Percentiles rank a stretch among this genome's conserved stretches.
Evolutionary conservation across 1,140 invertebrate species (phyloP).

Genomic region (Amyelois transitella): DNA sequence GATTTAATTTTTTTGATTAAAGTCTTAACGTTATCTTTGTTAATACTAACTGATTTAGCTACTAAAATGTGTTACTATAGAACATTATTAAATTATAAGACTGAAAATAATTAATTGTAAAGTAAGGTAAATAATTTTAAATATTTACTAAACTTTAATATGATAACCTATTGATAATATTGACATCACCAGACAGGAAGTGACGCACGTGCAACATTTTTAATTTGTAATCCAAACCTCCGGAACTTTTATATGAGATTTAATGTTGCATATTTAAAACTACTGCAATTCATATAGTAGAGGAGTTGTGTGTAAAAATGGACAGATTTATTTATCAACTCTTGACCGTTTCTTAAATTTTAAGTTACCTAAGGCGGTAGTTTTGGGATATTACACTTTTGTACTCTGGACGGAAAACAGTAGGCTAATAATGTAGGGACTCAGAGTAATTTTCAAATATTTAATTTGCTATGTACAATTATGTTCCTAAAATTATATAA

Average conservation of each 20-base stretch:
- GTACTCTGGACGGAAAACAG: no score
- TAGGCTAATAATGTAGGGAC: no score
- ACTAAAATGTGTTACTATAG: no score
- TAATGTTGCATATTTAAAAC: slow-evolving; percentile 40
- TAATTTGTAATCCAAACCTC: slow-evolving; percentile 3
- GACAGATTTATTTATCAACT: slow-evolving; percentile 19
- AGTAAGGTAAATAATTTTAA: not conserved
- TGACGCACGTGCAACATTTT: not conserved
- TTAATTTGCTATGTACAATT: no score
- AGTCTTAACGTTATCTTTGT: no score
- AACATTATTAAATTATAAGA: no score
- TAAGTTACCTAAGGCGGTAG: not conserved
- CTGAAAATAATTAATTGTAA: no score
- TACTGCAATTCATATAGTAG: slow-evolving; percentile 11
- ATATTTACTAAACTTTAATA: not conserved
- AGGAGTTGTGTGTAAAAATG: not conserved
- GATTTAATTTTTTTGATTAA: no score
- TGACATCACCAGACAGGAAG: not conserved
- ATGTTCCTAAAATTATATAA: no score
- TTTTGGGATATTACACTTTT: no score
- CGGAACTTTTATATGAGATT: slow-evolving; percentile 38
- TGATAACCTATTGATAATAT: not conserved
- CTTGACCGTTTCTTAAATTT: not conserved
- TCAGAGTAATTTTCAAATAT: no score
- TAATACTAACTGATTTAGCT: no score